Conservation (phyloP, 2,888 invertebrate genomes). For the Latrodectus elegans region DNA sequence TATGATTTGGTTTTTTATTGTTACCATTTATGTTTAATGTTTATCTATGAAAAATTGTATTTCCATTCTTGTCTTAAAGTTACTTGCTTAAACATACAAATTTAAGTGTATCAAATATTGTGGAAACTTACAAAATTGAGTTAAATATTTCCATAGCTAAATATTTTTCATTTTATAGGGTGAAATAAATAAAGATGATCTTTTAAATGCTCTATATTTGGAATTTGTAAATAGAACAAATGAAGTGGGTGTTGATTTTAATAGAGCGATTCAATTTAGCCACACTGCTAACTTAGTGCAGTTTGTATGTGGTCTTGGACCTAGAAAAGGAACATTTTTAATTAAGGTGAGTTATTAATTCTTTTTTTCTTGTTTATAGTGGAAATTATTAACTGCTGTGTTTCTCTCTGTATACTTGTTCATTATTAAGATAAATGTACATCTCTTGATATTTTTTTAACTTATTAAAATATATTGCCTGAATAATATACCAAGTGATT, state of each 20-base stretch:
- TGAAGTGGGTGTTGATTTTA: slow-evolving; percentile 98
- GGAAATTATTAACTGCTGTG: not conserved
- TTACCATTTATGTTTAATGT: no score
- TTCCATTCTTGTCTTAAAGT: no score
- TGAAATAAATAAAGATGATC: slow-evolving; percentile 84
- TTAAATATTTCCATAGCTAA: not conserved
- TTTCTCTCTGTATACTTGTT: not conserved
- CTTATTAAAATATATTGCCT: no score
- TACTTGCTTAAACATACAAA: not conserved
- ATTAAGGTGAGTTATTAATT: slow-evolving; percentile 78
- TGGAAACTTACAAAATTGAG: not conserved
- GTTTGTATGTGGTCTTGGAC: slow-evolving; percentile 97
- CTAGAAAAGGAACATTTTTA: slow-evolving; percentile 91
- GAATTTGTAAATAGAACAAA: slow-evolving; percentile 96
- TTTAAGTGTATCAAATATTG: not conserved
- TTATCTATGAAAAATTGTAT: no score
- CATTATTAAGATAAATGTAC: not conserved
- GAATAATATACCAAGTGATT: no score
- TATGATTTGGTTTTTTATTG: slow-evolving; percentile 42
- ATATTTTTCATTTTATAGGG: slow-evolving; percentile 73
- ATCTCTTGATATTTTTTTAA: no score
- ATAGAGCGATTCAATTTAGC: slow-evolving; percentile 90
- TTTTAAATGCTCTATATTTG: slow-evolving; percentile 87
- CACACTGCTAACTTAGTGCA: slow-evolving; percentile 93
- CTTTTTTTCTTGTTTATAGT: not conserved